Evolutionary conservation across 2,888 invertebrate genomes (phyloP).

Genomic region (Epiblema foenella): DNA sequence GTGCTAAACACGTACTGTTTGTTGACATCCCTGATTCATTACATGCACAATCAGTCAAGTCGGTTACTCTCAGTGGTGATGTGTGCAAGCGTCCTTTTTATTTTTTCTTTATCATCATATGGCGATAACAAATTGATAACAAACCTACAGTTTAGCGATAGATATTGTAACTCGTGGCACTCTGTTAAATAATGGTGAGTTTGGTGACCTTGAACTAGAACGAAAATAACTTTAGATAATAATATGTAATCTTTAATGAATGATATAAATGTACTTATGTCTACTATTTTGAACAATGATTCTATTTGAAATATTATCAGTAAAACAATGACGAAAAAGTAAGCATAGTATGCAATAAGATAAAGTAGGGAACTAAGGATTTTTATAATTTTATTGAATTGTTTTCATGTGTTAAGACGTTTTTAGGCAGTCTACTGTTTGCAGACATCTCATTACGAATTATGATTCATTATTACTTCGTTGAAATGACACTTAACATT

Average conservation of each 20-base stretch:
- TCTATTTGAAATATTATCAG: not conserved
- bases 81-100: slow-evolving; percentile 1
- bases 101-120: slow-evolving; percentile 12
- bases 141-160: slow-evolving; percentile 8
- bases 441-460: no score
- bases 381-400: no score
- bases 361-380: no score
- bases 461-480: not conserved
- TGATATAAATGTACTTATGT: no score
- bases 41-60: slow-evolving; percentile 21
- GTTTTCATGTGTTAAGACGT: no score
- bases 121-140: slow-evolving; percentile 14
- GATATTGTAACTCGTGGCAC: not conserved
- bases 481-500: not conserved
- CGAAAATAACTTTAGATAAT: not conserved
- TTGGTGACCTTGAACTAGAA: slow-evolving; percentile 10
- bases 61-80: slow-evolving; percentile 2
- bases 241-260: no score
- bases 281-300: not conserved
- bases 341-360: no score
- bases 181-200: slow-evolving; percentile 32
- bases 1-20: slow-evolving; percentile 9
- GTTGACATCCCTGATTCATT: slow-evolving; percentile 17
- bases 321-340: not conserved
- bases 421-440: no score